phyloP scores from a whole-genome alignment of 2,888 invertebrate genomes.

The Lysandra bellargus region DNA sequence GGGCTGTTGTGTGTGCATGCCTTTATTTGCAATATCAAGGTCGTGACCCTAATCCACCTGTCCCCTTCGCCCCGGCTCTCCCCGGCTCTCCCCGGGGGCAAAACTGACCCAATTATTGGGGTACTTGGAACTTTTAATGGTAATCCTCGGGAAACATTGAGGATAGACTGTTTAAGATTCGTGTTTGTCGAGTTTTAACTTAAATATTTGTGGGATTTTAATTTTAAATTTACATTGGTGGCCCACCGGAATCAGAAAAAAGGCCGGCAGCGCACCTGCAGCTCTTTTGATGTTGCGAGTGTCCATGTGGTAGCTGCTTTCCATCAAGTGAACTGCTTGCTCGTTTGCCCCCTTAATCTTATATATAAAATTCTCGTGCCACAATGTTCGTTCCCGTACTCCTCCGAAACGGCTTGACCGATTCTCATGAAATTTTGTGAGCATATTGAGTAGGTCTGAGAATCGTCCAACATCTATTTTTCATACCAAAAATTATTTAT shows the following conservation, averaged over 20 bases:
- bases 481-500: no score
- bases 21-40: slow-evolving; percentile 37
- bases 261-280: no score
- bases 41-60: slow-evolving; percentile 45
- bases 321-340: no score
- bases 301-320: no score
- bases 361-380: no score
- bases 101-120: slow-evolving; percentile 6
- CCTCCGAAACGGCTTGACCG: no score
- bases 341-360: no score
- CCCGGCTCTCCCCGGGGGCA: not conserved
- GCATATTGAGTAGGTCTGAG: no score
- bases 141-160: not conserved
- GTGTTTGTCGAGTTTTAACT: not conserved
- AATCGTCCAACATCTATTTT: no score
- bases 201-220: not conserved
- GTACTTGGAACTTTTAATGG: slow-evolving; percentile 6
- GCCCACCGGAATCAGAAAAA: not conserved
- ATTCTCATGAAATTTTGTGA: no score
- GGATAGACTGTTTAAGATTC: not conserved
- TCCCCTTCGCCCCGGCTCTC: not conserved
- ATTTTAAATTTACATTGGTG: not conserved
- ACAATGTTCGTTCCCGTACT: no score
- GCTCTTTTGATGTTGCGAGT: no score
- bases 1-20: slow-evolving; percentile 20